Conservation (phyloP, 2,888 invertebrate genomes). For the Lampropteryx suffumata region DNA sequence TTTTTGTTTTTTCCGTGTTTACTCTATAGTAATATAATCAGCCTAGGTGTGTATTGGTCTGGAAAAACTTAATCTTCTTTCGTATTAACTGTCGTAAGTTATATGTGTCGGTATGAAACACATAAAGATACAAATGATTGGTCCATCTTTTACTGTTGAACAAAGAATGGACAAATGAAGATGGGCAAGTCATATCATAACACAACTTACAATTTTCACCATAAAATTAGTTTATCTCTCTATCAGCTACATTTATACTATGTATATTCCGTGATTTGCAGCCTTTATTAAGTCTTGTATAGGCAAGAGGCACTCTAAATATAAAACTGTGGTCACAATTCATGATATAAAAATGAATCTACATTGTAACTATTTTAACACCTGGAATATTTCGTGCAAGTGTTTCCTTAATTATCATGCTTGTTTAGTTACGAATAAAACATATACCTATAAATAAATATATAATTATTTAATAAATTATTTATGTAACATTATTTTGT, state of each 20-base stretch:
- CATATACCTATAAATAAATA: slow-evolving; percentile 54
- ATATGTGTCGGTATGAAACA: too few relatives aligned
- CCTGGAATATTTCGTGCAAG: slow-evolving; percentile 74
- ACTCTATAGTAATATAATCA: too few relatives aligned
- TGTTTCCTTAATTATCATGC: slow-evolving; percentile 69
- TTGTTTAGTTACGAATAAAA: slow-evolving; percentile 61
- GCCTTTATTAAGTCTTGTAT: slow-evolving; percentile 84
- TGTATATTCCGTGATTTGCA: slow-evolving; percentile 82
- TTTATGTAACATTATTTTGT: slow-evolving; percentile 64
- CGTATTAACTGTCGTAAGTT: too few relatives aligned
- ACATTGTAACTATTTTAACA: slow-evolving; percentile 71
- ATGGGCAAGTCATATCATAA: slow-evolving; percentile 76
- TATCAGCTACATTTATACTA: slow-evolving; percentile 80
- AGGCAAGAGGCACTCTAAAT: slow-evolving; percentile 86
- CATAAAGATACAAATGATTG: slow-evolving; percentile 4
- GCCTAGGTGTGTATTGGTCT: too few relatives aligned
- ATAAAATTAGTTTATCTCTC: slow-evolving; percentile 74
- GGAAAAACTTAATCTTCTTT: background rate
- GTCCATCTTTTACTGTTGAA: slow-evolving; percentile 3
- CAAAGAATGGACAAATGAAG: slow-evolving; percentile 35
- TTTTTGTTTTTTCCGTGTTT: too few relatives aligned
- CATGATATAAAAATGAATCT: slow-evolving; percentile 77
- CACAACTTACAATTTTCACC: slow-evolving; percentile 83
- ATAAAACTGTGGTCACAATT: slow-evolving; percentile 84
- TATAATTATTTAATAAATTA: slow-evolving; percentile 42